phyloP scores from a whole-genome alignment of 1,140 invertebrate genomes.

The Hypsibius dujardini region DNA sequence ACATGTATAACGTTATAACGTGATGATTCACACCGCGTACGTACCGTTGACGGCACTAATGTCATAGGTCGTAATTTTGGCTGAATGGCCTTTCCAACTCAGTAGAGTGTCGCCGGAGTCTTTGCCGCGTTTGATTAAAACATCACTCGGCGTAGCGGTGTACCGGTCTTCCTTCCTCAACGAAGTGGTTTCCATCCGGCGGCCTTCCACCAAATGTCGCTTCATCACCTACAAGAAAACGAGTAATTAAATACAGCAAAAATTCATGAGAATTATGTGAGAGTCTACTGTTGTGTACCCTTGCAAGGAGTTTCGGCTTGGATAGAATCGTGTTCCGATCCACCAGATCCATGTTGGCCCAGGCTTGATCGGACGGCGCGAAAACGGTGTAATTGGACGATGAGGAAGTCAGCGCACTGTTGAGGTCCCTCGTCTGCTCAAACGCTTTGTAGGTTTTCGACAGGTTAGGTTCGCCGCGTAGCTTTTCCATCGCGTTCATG shows the following conservation, averaged over 20 bases:
- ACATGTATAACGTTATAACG: too few species aligned
- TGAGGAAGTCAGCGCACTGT: conserved; percentile 16
- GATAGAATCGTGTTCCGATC: neutral
- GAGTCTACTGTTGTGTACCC: neutral
- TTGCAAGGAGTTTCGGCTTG: neutral
- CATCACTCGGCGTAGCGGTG: neutral
- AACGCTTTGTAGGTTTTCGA: conserved; percentile 23
- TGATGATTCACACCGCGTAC: too few species aligned
- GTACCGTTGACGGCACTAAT: conserved; percentile 39
- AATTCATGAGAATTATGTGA: neutral
- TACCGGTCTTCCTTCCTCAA: neutral
- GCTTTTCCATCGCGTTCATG: conserved; percentile 64
- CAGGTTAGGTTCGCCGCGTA: conserved; percentile 68
- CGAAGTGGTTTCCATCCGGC: neutral
- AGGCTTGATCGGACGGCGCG: conserved; percentile 30
- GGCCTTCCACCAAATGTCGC: neutral
- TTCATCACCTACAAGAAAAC: neutral
- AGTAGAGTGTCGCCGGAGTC: neutral
- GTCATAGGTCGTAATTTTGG: conserved; percentile 34
- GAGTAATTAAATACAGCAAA: neutral
- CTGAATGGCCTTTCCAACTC: conserved; percentile 22
- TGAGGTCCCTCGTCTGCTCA: neutral
- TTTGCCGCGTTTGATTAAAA: neutral
- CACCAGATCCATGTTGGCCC: conserved; percentile 26
- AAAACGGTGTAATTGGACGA: conserved; percentile 33